Percentiles rank a stretch among this genome's conserved stretches.
phyloP scores from a whole-genome alignment of 2,113 vertebrate genomes.

The Oxygymnocypris stewartii region DNA sequence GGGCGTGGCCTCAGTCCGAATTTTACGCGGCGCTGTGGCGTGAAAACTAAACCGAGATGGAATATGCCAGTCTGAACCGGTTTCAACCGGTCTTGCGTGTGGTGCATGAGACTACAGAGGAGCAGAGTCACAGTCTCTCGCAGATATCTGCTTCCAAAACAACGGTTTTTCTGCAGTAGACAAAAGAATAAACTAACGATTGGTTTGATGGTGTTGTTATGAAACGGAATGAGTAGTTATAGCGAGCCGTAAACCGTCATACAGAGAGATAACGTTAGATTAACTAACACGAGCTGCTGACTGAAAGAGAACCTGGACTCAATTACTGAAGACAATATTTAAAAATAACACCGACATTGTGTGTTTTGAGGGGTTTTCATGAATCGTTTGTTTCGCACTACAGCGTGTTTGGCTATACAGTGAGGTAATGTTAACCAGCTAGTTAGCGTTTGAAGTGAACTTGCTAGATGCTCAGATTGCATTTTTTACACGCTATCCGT shows the following conservation, averaged over 20 bases:
- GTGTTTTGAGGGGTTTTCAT: neutral
- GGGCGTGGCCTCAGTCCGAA: slow-evolving; percentile 88
- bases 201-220: slow-evolving; percentile 62
- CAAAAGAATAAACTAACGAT: slow-evolving; percentile 64
- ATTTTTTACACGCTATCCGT: neutral
- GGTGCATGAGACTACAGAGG: slow-evolving; percentile 88
- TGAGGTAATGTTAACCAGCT: slow-evolving; percentile 51
- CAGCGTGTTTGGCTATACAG: neutral
- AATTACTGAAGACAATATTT: slow-evolving; percentile 21
- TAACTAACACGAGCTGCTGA: slow-evolving; percentile 58
- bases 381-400: neutral
- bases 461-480: neutral
- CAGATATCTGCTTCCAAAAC: slow-evolving; percentile 71
- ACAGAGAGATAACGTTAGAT: slow-evolving; percentile 53
- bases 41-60: slow-evolving; percentile 98
- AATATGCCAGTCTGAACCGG: slow-evolving; percentile 99
- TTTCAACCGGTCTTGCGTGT: slow-evolving; percentile 96
- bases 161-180: slow-evolving; percentile 62
- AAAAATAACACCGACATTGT: slow-evolving; percentile 17
- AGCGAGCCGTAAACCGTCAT: neutral
- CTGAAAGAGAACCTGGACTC: slow-evolving; percentile 27
- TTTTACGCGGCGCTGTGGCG: slow-evolving; percentile 95
- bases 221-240: slow-evolving; percentile 59
- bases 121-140: slow-evolving; percentile 76
- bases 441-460: slow-evolving; percentile 52